These are phyloP conservation scores for Suncus etruscus DNA, from an alignment of 2,113 vertebrate genomes.

Conservation along the genomic window DNA sequence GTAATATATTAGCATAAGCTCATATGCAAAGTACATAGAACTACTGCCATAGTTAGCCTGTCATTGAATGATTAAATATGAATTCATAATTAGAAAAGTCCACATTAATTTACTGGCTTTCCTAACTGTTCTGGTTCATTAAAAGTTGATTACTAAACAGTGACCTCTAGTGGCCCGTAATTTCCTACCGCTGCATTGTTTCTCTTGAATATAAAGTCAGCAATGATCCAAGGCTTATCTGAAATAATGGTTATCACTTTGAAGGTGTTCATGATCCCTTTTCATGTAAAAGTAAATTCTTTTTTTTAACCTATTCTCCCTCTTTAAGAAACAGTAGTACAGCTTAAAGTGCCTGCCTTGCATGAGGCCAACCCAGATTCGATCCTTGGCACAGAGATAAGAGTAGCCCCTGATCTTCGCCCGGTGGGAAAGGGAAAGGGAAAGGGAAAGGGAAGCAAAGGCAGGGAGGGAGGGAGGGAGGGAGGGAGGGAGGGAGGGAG, in stretches of 20 bases:
- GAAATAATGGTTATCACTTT: constrained; percentile 25
- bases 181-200: constrained; percentile 71
- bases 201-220: constrained; percentile 53
- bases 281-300: not conserved
- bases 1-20: constrained; percentile 93
- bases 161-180: constrained; percentile 93
- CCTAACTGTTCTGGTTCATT: constrained; percentile 94
- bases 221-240: constrained; percentile 27
- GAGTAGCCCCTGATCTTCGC: too few relatives aligned
- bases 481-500: too few relatives aligned
- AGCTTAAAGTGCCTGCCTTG: too few relatives aligned
- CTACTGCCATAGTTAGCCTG: constrained; percentile 90
- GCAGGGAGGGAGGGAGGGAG: too few relatives aligned
- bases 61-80: constrained; percentile 97
- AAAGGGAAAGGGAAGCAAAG: too few relatives aligned
- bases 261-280: constrained; percentile 65
- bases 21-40: constrained; percentile 89
- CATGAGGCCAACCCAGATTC: too few relatives aligned
- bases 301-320: not conserved
- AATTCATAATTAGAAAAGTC: constrained; percentile 97
- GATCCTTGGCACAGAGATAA: too few relatives aligned
- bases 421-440: too few relatives aligned
- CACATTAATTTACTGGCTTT: constrained; percentile 94
- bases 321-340: constrained; percentile 55
- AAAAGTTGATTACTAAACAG: constrained; percentile 94